Evolutionary conservation across 2,888 invertebrate genomes (phyloP), one percentile per base, ranked within the genome.

Genomic region (Acrobasis suavella): DNA sequence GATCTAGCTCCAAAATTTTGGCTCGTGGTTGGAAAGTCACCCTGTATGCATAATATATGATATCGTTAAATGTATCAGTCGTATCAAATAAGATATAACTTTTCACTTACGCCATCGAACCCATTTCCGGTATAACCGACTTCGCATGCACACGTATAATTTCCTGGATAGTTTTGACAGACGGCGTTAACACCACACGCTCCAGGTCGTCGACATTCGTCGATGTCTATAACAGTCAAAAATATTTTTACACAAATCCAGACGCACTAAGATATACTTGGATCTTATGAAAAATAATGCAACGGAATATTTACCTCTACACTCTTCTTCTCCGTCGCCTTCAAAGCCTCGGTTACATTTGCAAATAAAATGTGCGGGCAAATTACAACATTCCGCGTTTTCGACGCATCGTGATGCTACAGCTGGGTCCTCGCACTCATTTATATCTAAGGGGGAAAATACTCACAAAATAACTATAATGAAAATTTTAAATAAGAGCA

Each of bases 351-450:
- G 95, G 77, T 96, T 95, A 89, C 98, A 98, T 93, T 97, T 98
- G 93, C 98, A 98, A 74, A 97, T 95, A 89, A 97, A 98, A 93
- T 97, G 97, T 73, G 98, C 96, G 58, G 98, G 98, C 75, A 98
- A 92, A 93, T 98, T 98, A 85, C 98, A 98, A 88, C 98, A 98
- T 86, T 98, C 98, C 51, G 98, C 97, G 87, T 98, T 97, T 85
- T 95, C 94, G 66, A 97, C 98, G 90, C 98, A 98, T 78, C 97
- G 94, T 65, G 96, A 94, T 49, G 97, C 95, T 78, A 98, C 94
- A 67, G 94, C 93, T 68, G 97, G 97, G 90, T 97, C 96, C 80
- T 96, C 95, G 87, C 98, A 99, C 93, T 99, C 98, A 93, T 99
- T 96, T 87, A 98, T 97, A 81, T 92, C 92, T 87, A 71, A 49